These are phyloP conservation scores for Brienomyrus longianalis DNA, from an alignment of 2,113 vertebrate species.

Conservation along the genomic window DNA sequence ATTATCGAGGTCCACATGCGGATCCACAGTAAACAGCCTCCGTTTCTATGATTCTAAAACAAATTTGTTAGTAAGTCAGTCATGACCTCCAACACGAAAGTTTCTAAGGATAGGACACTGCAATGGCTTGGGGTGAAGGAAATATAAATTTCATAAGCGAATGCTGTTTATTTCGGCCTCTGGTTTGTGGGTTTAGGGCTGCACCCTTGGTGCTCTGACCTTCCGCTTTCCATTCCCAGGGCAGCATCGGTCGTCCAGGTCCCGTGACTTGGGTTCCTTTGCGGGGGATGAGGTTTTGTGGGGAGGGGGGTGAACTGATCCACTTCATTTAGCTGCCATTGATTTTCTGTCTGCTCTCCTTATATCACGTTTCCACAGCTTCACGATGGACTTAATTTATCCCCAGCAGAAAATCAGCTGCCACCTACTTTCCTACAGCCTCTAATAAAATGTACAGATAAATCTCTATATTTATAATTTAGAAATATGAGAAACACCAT, in stretches of 20 bases:
- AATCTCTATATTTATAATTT: not conserved
- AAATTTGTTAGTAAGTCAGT: not conserved
- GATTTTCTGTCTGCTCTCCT: conserved; percentile 33
- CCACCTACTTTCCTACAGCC: conserved; percentile 3
- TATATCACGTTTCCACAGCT: conserved; percentile 23
- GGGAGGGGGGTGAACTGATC: conserved; percentile 12
- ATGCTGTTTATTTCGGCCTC: not conserved
- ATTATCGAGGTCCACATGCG: not conserved
- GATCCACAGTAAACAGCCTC: not conserved
- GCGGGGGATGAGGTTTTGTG: not conserved
- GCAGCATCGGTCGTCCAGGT: conserved; percentile 21
- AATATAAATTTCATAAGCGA: not conserved
- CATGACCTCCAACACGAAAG: not conserved
- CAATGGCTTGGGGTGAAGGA: not conserved
- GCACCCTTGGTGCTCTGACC: not conserved
- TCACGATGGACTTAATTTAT: conserved; percentile 22
- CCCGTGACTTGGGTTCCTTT: conserved; percentile 16
- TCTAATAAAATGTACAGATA: not conserved
- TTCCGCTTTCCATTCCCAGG: not conserved
- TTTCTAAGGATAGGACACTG: not conserved
- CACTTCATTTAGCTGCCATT: conserved; percentile 31
- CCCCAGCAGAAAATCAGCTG: conserved; percentile 15
- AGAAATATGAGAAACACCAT: not conserved
- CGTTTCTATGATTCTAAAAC: not conserved
- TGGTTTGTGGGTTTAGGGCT: not conserved